phyloP scores from a whole-genome alignment of 2,113 vertebrate species.

The Neodon shergylaensis region DNA sequence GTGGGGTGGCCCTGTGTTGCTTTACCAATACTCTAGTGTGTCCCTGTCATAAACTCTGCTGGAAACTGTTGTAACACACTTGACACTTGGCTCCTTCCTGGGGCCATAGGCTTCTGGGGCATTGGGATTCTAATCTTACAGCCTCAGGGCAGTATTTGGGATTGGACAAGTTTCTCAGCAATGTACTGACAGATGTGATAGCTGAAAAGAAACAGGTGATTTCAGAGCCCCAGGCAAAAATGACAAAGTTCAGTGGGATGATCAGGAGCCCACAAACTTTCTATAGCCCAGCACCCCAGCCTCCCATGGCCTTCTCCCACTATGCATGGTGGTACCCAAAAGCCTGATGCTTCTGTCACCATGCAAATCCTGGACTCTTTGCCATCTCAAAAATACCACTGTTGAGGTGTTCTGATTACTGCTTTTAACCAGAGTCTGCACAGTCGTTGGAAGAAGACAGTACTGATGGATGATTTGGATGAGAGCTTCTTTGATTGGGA shows the following conservation, averaged over 20 bases:
- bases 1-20: neutral
- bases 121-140: neutral
- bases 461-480: neutral
- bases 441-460: neutral
- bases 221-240: neutral
- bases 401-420: neutral
- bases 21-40: neutral
- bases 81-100: neutral
- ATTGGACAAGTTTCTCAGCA: neutral
- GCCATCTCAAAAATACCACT: neutral
- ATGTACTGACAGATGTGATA: neutral
- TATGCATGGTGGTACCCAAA: neutral
- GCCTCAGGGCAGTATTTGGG: neutral
- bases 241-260: neutral
- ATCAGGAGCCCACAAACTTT: neutral
- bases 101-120: neutral
- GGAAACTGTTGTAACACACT: neutral
- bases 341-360: neutral
- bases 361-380: rapidly evolving
- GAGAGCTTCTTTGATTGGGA: neutral
- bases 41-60: neutral
- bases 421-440: neutral
- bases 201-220: neutral
- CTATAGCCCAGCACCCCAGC: too few species aligned
- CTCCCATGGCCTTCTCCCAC: neutral